Conservation (phyloP, 2,888 invertebrate genomes). For the Lamellibrachia columna region DNA sequence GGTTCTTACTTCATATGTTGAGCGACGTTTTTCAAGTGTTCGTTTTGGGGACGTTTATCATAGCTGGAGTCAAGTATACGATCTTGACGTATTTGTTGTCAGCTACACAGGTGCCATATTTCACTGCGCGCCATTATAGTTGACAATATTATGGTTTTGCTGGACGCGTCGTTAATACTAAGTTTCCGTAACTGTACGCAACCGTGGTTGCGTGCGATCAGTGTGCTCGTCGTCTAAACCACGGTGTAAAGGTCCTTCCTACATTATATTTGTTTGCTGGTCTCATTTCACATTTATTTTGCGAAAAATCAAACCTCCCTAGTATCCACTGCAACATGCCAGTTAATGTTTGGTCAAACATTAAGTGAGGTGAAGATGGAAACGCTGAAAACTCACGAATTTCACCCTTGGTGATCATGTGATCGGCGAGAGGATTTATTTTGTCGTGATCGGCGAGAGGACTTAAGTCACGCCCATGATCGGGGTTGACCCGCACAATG, state of each 20-base stretch:
- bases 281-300: too few relatives aligned
- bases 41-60: background rate
- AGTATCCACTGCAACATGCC: too few relatives aligned
- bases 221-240: background rate
- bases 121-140: background rate
- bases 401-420: too few relatives aligned
- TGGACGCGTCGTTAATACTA: background rate
- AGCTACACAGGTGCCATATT: background rate
- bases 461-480: too few relatives aligned
- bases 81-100: background rate
- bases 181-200: background rate
- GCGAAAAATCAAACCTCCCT: too few relatives aligned
- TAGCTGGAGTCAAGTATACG: background rate
- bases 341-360: too few relatives aligned
- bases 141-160: background rate
- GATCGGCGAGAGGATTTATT: too few relatives aligned
- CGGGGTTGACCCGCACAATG: too few relatives aligned
- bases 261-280: too few relatives aligned
- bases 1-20: conserved; percentile 8
- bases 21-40: background rate
- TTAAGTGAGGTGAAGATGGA: too few relatives aligned
- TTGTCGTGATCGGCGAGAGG: too few relatives aligned
- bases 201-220: background rate
- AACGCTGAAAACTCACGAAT: too few relatives aligned
- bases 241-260: background rate